Evolutionary conservation across 1,140 invertebrate genomes (phyloP), one percentile per base, ranked within the genome.

Genomic region (Coelopa frigida): DNA sequence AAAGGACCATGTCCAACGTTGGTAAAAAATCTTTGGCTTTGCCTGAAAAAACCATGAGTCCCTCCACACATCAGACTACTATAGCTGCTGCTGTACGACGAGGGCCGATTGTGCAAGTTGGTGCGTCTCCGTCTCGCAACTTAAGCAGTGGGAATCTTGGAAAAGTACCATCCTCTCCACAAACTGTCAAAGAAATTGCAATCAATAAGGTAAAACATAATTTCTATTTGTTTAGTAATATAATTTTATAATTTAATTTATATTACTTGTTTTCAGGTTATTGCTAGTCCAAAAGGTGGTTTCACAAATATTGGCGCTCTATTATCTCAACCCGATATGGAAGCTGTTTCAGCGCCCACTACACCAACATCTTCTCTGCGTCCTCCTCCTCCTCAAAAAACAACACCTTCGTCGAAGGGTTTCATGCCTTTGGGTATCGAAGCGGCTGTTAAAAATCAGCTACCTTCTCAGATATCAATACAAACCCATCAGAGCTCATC

Each of bases 401-500:
- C 29, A 18, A 14, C 42, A 5, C 17, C 55, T 7, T 38, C 57
- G 17, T 36, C 47, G 10, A 61, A 61, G 42, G 61, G 60, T 0
- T 66, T 68, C 15, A 66, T 60, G 60, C 62, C 58, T 8, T 52
- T 64, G 20, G 61, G 54, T 5, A 56, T 66, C 21, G 52, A 56
- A 10, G 64, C 60, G 7, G 58, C 61, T 8, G 38, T 57, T n/a
- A 57, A 72, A 44, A 64, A 70, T 59, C 57, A 59, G 26, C 33
- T 70, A 33, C 61, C 67, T 21, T 52, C 60, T 11, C 60, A 63
- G 46, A 66, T 67, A 42, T 56, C 66, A 11, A 58, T 69, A 33
- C 58, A 64, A 47, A 61, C 64, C 8, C 67, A 70, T 39, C 59
- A 63, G 46, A 67, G 57, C 36, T 64, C 62, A 5, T 55, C 60